Conservation (phyloP, 2,113 vertebrate genomes). For the Phocoena sinus region DNA sequence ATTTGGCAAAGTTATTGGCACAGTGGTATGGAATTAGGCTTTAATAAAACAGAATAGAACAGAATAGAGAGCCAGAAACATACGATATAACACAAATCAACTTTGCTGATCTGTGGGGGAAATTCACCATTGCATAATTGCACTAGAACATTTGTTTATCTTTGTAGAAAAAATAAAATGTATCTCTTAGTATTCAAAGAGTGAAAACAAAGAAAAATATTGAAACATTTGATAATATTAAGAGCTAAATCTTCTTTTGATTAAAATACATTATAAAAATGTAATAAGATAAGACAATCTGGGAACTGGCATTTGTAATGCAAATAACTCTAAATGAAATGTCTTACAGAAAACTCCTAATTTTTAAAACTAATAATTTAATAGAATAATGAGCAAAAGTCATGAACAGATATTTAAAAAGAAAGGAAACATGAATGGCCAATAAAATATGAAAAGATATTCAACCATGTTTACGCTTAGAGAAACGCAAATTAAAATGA, state of each 20-base stretch:
- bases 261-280: not conserved
- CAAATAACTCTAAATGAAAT: not conserved
- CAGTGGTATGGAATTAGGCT: not conserved
- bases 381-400: not conserved
- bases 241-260: not conserved
- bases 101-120: not conserved
- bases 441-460: not conserved
- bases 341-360: not conserved
- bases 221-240: not conserved
- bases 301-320: not conserved
- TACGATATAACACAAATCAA: not conserved
- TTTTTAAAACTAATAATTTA: not conserved
- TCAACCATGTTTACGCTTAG: no score
- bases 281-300: not conserved
- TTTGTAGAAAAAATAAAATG: not conserved
- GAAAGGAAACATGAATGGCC: not conserved
- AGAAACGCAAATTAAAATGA: no score
- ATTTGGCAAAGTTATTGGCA: not conserved
- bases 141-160: not conserved
- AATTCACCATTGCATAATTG: not conserved
- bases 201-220: not conserved
- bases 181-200: not conserved
- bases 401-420: not conserved
- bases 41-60: not conserved
- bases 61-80: not conserved